A percentile compares a stretch with the other conserved stretches of the same genome.
Conservation (phyloP, 2,113 vertebrate genomes). For the Harpagus bidentatus region DNA sequence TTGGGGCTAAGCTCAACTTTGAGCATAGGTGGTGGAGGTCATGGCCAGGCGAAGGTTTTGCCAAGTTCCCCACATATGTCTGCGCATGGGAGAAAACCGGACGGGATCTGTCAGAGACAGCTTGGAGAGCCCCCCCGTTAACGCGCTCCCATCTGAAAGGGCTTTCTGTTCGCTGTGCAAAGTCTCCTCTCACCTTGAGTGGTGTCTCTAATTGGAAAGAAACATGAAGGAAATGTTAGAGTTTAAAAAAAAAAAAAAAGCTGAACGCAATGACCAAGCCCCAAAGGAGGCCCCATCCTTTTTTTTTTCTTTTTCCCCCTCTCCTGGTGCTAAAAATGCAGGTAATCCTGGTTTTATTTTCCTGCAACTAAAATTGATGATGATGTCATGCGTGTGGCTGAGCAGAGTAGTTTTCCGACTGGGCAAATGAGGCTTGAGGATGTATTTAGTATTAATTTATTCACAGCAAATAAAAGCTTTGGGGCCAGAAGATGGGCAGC, state of each 20-base stretch:
- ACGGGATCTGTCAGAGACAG: not conserved
- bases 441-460: slow-evolving; percentile 23
- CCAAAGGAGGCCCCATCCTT: not conserved
- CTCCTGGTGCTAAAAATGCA: slow-evolving; percentile 16
- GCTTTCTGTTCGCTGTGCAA: slow-evolving; percentile 1
- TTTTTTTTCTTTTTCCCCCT: not conserved
- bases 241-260: not conserved
- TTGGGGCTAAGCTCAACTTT: not conserved
- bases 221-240: not conserved
- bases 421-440: not conserved
- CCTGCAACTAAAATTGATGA: not conserved
- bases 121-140: not conserved
- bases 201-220: slow-evolving; percentile 18
- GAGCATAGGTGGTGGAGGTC: not conserved
- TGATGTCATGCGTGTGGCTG: slow-evolving; percentile 28
- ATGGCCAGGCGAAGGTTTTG: not conserved
- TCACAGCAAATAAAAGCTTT: not conserved
- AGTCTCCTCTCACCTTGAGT: not conserved
- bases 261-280: not conserved
- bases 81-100: not conserved
- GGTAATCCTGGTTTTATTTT: slow-evolving; percentile 31
- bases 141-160: not conserved
- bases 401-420: slow-evolving; percentile 5
- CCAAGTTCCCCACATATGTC: not conserved
- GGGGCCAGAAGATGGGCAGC: not conserved